Conservation (phyloP, 2,797 vertebrate species). For the Coccyzus lansbergi region DNA sequence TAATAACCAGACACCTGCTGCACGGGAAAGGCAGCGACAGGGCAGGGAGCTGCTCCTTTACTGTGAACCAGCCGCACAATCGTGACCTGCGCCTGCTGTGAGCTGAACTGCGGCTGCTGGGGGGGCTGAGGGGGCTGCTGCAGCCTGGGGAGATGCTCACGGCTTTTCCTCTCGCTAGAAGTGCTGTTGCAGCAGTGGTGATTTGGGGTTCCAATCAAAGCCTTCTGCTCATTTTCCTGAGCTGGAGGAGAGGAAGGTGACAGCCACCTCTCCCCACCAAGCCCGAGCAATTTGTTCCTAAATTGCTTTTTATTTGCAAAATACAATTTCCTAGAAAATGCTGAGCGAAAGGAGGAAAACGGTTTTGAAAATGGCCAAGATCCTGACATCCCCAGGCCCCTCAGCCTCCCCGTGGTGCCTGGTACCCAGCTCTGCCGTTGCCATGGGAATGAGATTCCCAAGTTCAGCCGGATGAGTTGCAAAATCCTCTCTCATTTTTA, state of each 20-base stretch:
- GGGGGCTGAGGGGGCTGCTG: neutral
- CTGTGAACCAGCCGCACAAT: accelerated
- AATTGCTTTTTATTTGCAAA: neutral
- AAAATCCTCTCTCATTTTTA: neutral
- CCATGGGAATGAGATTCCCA: slow-evolving; percentile 15
- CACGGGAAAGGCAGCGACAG: neutral
- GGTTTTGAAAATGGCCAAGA: neutral
- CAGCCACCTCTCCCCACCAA: accelerated
- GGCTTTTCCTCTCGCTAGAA: neutral
- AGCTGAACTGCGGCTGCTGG: neutral
- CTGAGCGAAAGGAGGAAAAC: neutral
- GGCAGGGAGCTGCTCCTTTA: neutral
- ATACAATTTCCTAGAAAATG: accelerated
- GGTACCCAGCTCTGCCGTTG: slow-evolving; percentile 1
- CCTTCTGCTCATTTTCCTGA: neutral
- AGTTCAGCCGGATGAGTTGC: neutral
- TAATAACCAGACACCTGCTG: accelerated
- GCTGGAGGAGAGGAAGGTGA: neutral
- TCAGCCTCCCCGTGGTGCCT: neutral
- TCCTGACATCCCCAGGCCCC: too few species aligned
- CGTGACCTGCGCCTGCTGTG: neutral
- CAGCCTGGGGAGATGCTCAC: neutral
- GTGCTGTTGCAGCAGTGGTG: accelerated
- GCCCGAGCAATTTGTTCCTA: neutral
- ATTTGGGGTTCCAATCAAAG: neutral